Base-by-base conservation (phyloP, 1,140 invertebrate species). In the Aricia agestis region DNA sequence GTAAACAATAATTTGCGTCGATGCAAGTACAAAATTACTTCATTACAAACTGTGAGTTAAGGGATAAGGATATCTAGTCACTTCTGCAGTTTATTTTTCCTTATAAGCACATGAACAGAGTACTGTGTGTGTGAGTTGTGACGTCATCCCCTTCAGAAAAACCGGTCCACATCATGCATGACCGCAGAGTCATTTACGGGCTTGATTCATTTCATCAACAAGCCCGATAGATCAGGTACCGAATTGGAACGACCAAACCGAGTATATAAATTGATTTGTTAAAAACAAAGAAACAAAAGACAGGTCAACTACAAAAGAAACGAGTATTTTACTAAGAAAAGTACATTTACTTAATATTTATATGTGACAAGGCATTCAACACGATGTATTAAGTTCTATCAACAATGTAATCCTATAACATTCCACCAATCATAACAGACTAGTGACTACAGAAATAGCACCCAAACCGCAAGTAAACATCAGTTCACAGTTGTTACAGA, bases 101-200 rank as follows among this genome's bases (percentile, higher is more conserved):
- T 61, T 41, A 61, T 41, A 69, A 59, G 36, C 36, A 32, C 58
- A 32, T 41, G 58, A 69, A 36, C 59, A 32, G 69, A 73, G 67
- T 59, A 41, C 65, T 18, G 70, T n/a, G n/a, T n/a, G n/a, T n/a
- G n/a, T n/a, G n/a, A n/a, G n/a, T n/a, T n/a, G n/a, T 87, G 83
- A 88, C 84, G 86, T 86, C 86, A 87, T 69, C 69, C 58, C 68
- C 66, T 69, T 70, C 81, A 82, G 84, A 79, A 82, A 83, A 89
- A 89, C 87, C 87, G 81, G 87, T 89, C 74, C 42, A 73, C 79
- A 78, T 85, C 77, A 84, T 82, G 82, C 82, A 78, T 80, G 78
- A 89, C 85, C 83, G 79, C 82, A 81, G 75, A 85, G 78, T 85
- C 82, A 86, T 85, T 76, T 73, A 76, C 72, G 71, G 77, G 82